Conservation (phyloP, 2,888 invertebrate genomes). For the Plutella xylostella region DNA sequence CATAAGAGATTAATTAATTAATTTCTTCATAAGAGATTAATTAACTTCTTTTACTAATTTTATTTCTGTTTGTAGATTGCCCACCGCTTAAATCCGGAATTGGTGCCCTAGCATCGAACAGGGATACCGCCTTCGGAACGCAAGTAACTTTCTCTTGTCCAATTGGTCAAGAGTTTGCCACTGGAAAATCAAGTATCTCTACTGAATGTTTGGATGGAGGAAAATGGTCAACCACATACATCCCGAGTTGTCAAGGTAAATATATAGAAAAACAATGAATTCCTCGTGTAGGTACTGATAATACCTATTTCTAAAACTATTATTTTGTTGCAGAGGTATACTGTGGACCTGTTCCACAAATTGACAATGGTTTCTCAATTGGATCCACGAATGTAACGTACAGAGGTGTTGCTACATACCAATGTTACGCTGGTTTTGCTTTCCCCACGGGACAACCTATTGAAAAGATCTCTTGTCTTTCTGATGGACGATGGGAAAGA, state of each 20-base stretch:
- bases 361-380: slow-evolving; percentile 96
- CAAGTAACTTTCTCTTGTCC: slow-evolving; percentile 92
- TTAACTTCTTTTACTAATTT: too few relatives aligned
- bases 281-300: too few relatives aligned
- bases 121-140: slow-evolving; percentile 93
- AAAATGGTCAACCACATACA: slow-evolving; percentile 92
- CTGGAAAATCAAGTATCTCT: slow-evolving; percentile 84
- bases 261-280: background rate
- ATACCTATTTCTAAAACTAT: too few relatives aligned
- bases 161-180: slow-evolving; percentile 93
- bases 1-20: too few relatives aligned
- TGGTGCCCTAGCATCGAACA: slow-evolving; percentile 89
- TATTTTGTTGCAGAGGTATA: slow-evolving; percentile 78
- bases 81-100: slow-evolving; percentile 85
- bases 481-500: slow-evolving; percentile 93
- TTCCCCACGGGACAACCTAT: slow-evolving; percentile 90
- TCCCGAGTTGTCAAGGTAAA: slow-evolving; percentile 91
- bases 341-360: slow-evolving; percentile 97
- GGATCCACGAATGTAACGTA: slow-evolving; percentile 96
- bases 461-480: slow-evolving; percentile 89
- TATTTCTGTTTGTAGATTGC: slow-evolving; percentile 83
- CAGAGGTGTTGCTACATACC: slow-evolving; percentile 92
- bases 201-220: slow-evolving; percentile 91
- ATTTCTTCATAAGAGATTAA: too few relatives aligned
- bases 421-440: slow-evolving; percentile 96